These are phyloP conservation scores for Cassiopea andromeda DNA, from an alignment of 30 jellyfish, hydroid and myxozoan species.

Conservation along the genomic window DNA sequence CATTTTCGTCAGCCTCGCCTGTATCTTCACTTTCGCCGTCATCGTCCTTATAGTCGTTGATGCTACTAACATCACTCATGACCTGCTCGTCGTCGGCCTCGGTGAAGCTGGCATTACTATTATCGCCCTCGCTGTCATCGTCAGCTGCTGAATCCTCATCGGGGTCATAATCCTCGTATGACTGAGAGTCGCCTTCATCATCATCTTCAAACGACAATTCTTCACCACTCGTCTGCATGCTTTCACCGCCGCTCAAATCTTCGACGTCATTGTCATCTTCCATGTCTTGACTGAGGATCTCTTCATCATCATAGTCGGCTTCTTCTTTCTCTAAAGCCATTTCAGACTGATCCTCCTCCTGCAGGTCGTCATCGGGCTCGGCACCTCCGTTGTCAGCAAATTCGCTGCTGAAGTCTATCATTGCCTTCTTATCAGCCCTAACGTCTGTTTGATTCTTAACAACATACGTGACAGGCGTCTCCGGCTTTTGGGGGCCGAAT, in stretches of 20 bases:
- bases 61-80: slow-evolving; percentile 70
- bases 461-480: slow-evolving; percentile 15
- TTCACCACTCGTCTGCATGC: slow-evolving; percentile 43
- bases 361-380: slow-evolving; percentile 53
- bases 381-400: slow-evolving; percentile 48
- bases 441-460: slow-evolving; percentile 57
- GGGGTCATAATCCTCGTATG: slow-evolving; percentile 59
- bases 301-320: slow-evolving; percentile 73
- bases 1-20: slow-evolving; percentile 9
- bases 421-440: slow-evolving; percentile 55
- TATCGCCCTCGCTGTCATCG: slow-evolving; percentile 44
- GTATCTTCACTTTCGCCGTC: slow-evolving; percentile 26
- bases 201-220: slow-evolving; percentile 66
- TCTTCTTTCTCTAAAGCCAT: slow-evolving; percentile 69
- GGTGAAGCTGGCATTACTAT: slow-evolving; percentile 57
- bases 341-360: slow-evolving; percentile 73
- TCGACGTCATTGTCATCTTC: slow-evolving; percentile 69
- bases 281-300: slow-evolving; percentile 39
- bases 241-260: slow-evolving; percentile 58
- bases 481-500: neutral
- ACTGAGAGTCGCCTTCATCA: slow-evolving; percentile 12
- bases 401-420: slow-evolving; percentile 68
- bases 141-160: slow-evolving; percentile 76
- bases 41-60: slow-evolving; percentile 58
- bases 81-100: slow-evolving; percentile 68